These are phyloP conservation scores for Tenthredo distinguenda DNA, from an alignment of 2,888 invertebrate species.

Conservation along the genomic window DNA sequence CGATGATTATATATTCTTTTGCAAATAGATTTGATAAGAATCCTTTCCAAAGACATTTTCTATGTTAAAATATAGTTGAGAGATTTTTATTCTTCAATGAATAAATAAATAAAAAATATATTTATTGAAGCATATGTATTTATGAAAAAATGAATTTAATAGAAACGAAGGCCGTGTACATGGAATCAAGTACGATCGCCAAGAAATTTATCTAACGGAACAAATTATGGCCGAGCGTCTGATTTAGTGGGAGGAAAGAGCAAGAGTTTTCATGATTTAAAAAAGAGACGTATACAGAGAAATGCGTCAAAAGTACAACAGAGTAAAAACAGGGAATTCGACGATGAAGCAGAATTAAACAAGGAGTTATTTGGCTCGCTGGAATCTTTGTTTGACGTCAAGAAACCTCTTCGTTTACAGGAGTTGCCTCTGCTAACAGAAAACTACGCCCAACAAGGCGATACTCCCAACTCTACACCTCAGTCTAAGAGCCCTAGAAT, in stretches of 20 bases:
- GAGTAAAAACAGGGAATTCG: conserved; percentile 53
- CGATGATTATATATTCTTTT: too few relatives aligned
- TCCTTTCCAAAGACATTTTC: background rate
- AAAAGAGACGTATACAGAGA: conserved; percentile 60
- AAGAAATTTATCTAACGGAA: conserved; percentile 59
- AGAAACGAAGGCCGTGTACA: conserved; percentile 68
- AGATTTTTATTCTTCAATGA: background rate
- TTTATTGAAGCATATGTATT: background rate
- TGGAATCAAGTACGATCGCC: conserved; percentile 62
- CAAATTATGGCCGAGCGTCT: conserved; percentile 53
- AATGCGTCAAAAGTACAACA: conserved; percentile 54
- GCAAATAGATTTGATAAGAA: background rate
- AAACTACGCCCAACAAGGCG: conserved; percentile 55
- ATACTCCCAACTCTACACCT: conserved; percentile 53
- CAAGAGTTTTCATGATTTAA: conserved; percentile 65
- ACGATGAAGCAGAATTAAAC: conserved; percentile 56
- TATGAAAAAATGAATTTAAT: conserved; percentile 15
- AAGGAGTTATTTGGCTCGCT: conserved; percentile 66
- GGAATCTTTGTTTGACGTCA: conserved; percentile 71
- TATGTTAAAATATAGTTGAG: background rate
- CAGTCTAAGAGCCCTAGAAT: conserved; percentile 55
- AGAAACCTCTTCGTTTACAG: conserved; percentile 66
- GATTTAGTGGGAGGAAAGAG: conserved; percentile 59
- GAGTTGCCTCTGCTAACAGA: conserved; percentile 57
- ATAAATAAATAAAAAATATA: background rate